phyloP scores from a whole-genome alignment of 2,113 vertebrate genomes.

The Daphoenositta chrysoptera region DNA sequence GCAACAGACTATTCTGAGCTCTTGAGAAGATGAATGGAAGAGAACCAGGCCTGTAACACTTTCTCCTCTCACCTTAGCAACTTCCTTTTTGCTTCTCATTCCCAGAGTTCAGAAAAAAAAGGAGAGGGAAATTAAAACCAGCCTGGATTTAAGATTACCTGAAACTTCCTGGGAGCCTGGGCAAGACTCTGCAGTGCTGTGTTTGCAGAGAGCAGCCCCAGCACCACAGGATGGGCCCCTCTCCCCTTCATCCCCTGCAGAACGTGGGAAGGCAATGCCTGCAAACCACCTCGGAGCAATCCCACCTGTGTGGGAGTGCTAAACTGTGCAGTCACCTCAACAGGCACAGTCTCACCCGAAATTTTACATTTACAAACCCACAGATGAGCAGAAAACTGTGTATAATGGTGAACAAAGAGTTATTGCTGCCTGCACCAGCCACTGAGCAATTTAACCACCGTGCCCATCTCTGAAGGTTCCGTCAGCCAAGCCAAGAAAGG shows the following conservation, averaged over 20 bases:
- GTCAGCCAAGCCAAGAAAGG: not conserved
- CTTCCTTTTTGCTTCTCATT: not conserved
- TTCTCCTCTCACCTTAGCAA: not conserved
- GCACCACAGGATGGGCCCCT: not conserved
- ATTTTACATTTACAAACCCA: not conserved
- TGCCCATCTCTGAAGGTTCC: not conserved
- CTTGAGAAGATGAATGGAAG: not conserved
- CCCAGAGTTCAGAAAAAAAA: not conserved
- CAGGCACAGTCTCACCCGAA: not conserved
- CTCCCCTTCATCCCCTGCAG: fast-evolving
- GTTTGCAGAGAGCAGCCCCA: not conserved
- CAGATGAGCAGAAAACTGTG: not conserved
- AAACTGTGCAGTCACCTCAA: not conserved
- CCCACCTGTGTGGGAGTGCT: not conserved
- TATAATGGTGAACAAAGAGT: not conserved
- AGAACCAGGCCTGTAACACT: not conserved
- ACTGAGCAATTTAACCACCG: not conserved
- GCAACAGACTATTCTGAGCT: not conserved
- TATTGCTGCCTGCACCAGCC: not conserved
- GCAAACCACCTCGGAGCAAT: not conserved
- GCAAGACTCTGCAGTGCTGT: not conserved
- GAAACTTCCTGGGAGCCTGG: not conserved
- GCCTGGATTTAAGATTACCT: not conserved
- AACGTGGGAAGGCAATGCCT: fast-evolving
- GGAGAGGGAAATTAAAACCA: not conserved